Evolutionary conservation across 2,113 vertebrate genomes (phyloP).

Genomic region (Baryphthengus martii): DNA sequence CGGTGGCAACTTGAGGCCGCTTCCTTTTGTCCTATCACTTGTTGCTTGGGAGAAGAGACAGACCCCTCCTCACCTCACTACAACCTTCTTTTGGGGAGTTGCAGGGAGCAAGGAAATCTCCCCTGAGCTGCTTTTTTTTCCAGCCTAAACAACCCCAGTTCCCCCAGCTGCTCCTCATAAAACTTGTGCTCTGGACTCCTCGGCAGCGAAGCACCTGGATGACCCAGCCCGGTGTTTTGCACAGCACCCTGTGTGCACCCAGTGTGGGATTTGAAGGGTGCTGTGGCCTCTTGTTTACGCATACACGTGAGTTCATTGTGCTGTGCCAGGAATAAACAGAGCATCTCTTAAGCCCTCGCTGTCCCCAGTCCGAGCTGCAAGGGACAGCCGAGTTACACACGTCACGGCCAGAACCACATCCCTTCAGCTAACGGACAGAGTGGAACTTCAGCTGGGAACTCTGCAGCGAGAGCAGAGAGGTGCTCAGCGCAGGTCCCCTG

Average conservation of each 20-base stretch:
- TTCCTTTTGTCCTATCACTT: neutral
- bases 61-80: neutral
- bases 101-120: neutral
- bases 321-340: fast-evolving
- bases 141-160: neutral
- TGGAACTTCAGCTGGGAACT: fast-evolving
- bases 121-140: neutral
- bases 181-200: neutral
- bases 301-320: fast-evolving
- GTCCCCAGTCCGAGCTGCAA: fast-evolving
- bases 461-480: fast-evolving
- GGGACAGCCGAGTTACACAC: fast-evolving
- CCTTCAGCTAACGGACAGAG: fast-evolving
- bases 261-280: fast-evolving
- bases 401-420: fast-evolving
- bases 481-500: neutral
- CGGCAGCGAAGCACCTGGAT: neutral
- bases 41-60: neutral
- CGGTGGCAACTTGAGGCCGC: neutral
- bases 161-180: neutral
- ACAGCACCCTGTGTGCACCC: neutral
- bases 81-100: neutral
- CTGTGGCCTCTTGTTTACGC: fast-evolving
- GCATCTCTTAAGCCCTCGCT: fast-evolving
- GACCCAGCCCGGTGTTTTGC: neutral